A percentile compares a stretch with the other conserved stretches of the same genome.
These are phyloP conservation scores for Theodoxus fluviatilis DNA, from an alignment of 2,888 invertebrate species.

Conservation along the genomic window DNA sequence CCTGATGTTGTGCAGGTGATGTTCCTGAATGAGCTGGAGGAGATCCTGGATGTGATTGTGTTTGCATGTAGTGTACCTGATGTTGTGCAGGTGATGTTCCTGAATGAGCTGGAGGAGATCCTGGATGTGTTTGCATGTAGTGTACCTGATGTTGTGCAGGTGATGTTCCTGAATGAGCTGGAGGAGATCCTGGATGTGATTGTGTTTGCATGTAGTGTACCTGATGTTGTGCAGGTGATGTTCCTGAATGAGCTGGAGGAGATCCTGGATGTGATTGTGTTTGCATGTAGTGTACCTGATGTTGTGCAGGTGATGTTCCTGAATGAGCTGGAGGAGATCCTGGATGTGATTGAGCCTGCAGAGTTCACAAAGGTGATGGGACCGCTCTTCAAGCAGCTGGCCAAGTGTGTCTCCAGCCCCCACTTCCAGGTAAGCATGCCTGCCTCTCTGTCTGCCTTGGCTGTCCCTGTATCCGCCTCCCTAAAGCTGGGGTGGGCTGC, in stretches of 20 bases:
- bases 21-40: no score
- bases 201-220: no score
- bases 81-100: no score
- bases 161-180: slow-evolving; percentile 99
- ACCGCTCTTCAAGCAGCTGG: slow-evolving; percentile 96
- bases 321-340: slow-evolving; percentile 98
- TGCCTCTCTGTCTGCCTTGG: no score
- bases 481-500: no score
- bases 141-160: slow-evolving; percentile 71
- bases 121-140: no score
- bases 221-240: slow-evolving; percentile 80
- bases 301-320: slow-evolving; percentile 91
- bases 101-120: no score
- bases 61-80: no score
- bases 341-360: slow-evolving; percentile 99
- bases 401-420: slow-evolving; percentile 98
- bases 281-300: no score
- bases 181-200: slow-evolving; percentile 99
- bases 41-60: no score
- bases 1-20: no score
- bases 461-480: no score
- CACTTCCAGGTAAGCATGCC: slow-evolving; percentile 87
- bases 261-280: slow-evolving; percentile 98
- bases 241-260: slow-evolving; percentile 99
- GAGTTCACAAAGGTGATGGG: slow-evolving; percentile 99